Evolutionary conservation across 2,113 vertebrate species (phyloP), one percentile per base, ranked within the genome.

Genomic region (Malurus alboscapulatus): DNA sequence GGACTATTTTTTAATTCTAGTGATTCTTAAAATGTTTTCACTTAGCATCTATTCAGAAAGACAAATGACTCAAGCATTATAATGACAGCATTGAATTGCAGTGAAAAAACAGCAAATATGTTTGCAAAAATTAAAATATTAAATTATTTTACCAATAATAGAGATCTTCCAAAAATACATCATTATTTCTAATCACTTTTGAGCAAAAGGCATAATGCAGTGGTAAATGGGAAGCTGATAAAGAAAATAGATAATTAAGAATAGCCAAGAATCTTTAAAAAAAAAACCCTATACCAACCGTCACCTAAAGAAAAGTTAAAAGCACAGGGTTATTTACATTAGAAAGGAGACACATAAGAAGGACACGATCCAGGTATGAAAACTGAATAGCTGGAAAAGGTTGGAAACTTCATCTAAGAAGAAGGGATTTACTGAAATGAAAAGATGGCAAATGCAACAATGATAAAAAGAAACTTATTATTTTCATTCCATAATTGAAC

Each of bases 321-420:
- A 93, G 34, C n/a, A 61, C 14, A n/a, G 32, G 10, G 17, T 76
- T 92, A 88, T 95, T 95, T 90, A 95, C 40, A 77, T 92, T 87
- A 82, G 66, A 88, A 94, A 91, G 66, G 38, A 81, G 51, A 84
- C 19, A 45, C 25, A 58, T 29, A 59, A 84, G 55, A 90, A 73
- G 32, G 40, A 18, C 36, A 34, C 29, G 45, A 88, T 90, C 38
- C 61, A 81, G 78, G 44, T 19, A 84, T 18, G 32, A 91, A 93
- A 84, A 74, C 6, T 14, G 76, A 91, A 92, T 75, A 57, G 36
- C 5, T 63, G 44, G 32, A 53, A 93, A 78, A 91, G 62, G 24
- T 78, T 84, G 71, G 58, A 67, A 93, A 76, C 44, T 75, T 88
- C 69, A 77, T 29, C 40, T 48, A 65, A 84, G 54, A 87, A 68